phyloP scores from a whole-genome alignment of 1,140 invertebrate genomes.

The Hyles euphorbiae region DNA sequence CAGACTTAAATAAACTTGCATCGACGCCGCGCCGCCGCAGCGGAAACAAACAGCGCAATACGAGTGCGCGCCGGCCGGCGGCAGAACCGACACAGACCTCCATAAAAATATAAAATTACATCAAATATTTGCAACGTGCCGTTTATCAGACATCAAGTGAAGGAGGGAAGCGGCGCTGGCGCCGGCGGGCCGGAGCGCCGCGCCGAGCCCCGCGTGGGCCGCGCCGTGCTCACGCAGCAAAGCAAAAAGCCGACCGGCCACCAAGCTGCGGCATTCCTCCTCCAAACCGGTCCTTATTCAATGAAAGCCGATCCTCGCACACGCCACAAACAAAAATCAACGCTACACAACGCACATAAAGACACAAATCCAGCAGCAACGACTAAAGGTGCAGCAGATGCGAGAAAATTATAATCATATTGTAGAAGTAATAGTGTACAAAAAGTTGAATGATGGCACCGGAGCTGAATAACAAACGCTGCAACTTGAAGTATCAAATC shows the following conservation, averaged over 20 bases:
- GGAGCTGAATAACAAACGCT: conserved; percentile 48
- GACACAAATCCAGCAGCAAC: conserved; percentile 7
- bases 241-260: conserved; percentile 54
- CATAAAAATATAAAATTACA: conserved; percentile 37
- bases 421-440: conserved; percentile 48
- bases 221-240: conserved; percentile 45
- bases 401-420: conserved; percentile 60
- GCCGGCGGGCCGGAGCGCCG: conserved; percentile 50
- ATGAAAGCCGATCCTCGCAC: conserved; percentile 46
- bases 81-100: conserved; percentile 2
- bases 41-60: too few species aligned
- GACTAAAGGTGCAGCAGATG: conserved; percentile 29
- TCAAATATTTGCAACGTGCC: conserved; percentile 57
- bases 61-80: too few species aligned
- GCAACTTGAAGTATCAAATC: conserved; percentile 25
- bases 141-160: conserved; percentile 46
- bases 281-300: conserved; percentile 57
- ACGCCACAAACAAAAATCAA: conserved; percentile 25
- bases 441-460: conserved; percentile 54
- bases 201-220: too few species aligned
- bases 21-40: neutral
- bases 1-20: neutral
- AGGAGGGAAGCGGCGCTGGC: conserved; percentile 41
- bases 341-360: conserved; percentile 21
- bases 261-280: conserved; percentile 53